These are phyloP conservation scores for Lagenorhynchus albirostris DNA, from an alignment of 2,113 vertebrate species.

Conservation along the genomic window DNA sequence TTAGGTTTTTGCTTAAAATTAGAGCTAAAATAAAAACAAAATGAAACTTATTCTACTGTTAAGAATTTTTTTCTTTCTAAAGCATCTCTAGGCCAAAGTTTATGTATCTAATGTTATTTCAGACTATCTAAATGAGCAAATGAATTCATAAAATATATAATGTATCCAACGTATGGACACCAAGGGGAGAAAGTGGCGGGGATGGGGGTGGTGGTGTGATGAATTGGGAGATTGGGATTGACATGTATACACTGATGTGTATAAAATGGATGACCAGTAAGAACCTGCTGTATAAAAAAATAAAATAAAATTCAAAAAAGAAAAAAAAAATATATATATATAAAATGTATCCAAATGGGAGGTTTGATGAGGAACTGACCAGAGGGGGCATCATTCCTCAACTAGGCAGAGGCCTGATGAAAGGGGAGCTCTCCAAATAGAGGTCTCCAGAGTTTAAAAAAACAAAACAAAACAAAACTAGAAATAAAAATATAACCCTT, in stretches of 20 bases:
- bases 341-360: not conserved
- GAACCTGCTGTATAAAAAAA: too few relatives aligned
- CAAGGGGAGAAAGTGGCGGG: too few relatives aligned
- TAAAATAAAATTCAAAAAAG: too few relatives aligned
- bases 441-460: not conserved
- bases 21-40: slow-evolving; percentile 24
- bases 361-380: not conserved
- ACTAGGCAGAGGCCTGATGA: not conserved
- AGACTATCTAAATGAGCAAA: not conserved
- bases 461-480: not conserved
- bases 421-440: not conserved
- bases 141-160: not conserved
- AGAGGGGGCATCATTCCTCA: not conserved
- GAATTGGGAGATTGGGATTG: too few relatives aligned
- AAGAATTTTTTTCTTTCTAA: not conserved
- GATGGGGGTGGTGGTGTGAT: too few relatives aligned
- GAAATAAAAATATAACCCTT: not conserved
- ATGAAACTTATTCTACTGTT: not conserved
- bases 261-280: too few relatives aligned
- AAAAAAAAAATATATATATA: not conserved
- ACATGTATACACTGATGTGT: too few relatives aligned
- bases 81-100: not conserved
- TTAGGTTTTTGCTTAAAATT: slow-evolving; percentile 29
- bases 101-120: not conserved
- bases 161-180: not conserved